A percentile compares a stretch with the other conserved stretches of the same genome.
Evolutionary conservation across 2,113 vertebrate genomes (phyloP).

Genomic region (Cyphotilapia sp.): DNA sequence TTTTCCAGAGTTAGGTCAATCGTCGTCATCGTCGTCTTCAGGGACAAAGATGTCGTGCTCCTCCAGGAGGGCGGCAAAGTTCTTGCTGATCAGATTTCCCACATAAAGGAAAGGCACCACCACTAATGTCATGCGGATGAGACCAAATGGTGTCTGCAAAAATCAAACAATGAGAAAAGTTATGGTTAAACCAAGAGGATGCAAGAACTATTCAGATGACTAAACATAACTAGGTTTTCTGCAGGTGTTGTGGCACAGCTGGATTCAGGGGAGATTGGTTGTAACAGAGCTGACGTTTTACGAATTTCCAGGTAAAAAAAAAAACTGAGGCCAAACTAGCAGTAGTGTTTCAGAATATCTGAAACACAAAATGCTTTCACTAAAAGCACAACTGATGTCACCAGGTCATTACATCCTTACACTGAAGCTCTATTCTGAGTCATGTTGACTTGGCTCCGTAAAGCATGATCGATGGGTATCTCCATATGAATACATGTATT

Average conservation of each 20-base stretch:
- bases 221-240: background rate
- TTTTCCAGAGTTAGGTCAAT: constrained; percentile 64
- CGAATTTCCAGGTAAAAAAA: background rate
- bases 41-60: constrained; percentile 98
- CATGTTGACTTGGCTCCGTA: background rate
- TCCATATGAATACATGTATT: background rate
- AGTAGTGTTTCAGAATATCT: background rate
- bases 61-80: constrained; percentile 89
- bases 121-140: constrained; percentile 82
- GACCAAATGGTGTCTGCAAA: constrained; percentile 86
- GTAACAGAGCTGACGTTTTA: background rate
- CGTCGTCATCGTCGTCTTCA: constrained; percentile 90
- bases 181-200: background rate
- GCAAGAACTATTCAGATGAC: background rate
- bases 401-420: background rate
- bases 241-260: background rate
- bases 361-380: background rate
- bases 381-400: background rate
- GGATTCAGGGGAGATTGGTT: background rate
- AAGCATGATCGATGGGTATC: background rate
- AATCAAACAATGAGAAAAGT: background rate
- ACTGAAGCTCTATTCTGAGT: background rate
- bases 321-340: background rate
- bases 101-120: constrained; percentile 94
- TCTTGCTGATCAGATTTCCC: constrained; percentile 91